These are phyloP conservation scores for Neotoxoptera formosana DNA, from an alignment of 1,140 invertebrate genomes.

Conservation along the genomic window DNA sequence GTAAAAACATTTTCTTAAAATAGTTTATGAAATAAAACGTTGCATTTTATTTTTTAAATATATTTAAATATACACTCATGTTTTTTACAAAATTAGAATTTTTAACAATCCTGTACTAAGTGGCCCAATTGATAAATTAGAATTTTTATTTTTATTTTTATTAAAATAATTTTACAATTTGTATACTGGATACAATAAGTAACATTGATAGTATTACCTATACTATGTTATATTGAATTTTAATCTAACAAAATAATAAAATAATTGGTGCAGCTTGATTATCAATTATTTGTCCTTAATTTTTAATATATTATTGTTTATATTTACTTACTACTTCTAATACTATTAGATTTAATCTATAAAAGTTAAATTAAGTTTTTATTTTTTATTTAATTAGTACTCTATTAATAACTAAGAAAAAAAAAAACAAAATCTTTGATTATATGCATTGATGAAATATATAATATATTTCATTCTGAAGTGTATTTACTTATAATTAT, in stretches of 20 bases:
- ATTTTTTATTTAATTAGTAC: background rate
- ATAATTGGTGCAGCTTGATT: background rate
- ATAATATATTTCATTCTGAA: background rate
- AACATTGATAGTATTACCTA: background rate
- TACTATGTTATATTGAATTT: too few relatives aligned
- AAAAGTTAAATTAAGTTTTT: background rate
- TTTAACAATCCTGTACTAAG: too few relatives aligned
- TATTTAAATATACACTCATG: too few relatives aligned
- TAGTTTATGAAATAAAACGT: background rate
- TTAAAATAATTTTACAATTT: too few relatives aligned
- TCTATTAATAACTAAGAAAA: background rate
- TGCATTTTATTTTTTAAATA: too few relatives aligned
- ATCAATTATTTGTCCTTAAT: background rate
- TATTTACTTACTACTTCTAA: too few relatives aligned
- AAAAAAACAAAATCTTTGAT: background rate
- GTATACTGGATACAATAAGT: too few relatives aligned
- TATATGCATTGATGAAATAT: background rate
- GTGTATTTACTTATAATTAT: background rate
- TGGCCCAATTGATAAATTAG: too few relatives aligned
- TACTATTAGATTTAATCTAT: background rate
- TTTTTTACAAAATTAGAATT: too few relatives aligned
- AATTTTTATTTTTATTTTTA: too few relatives aligned
- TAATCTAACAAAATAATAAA: too few relatives aligned
- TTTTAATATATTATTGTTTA: background rate
- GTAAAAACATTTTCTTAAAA: constrained; percentile 60